Percentiles rank a stretch among this genome's conserved stretches.
Conservation (phyloP, 2,113 vertebrate genomes). For the Hemiprocne comata region DNA sequence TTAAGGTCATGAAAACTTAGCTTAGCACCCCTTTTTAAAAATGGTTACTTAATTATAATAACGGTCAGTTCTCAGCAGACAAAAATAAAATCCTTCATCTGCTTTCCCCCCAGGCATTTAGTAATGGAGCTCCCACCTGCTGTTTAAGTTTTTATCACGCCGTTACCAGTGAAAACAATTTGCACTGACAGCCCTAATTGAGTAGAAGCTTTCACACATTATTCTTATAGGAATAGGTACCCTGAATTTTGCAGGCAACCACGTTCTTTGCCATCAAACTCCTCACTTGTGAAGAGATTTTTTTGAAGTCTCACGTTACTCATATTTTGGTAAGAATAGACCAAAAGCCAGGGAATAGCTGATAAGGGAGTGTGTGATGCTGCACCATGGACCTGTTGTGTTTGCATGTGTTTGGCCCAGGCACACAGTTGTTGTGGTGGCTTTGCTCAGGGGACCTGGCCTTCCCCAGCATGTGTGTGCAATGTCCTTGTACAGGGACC, state of each 20-base stretch:
- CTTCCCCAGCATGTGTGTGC: accelerated
- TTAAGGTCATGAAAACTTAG: conserved; percentile 46
- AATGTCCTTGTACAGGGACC: accelerated
- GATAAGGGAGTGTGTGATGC: neutral
- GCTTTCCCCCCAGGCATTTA: conserved; percentile 52
- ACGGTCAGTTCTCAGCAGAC: conserved; percentile 50
- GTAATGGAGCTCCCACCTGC: conserved; percentile 50
- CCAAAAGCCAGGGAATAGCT: neutral
- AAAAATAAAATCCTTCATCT: neutral
- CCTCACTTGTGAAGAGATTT: neutral
- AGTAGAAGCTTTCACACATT: conserved; percentile 25
- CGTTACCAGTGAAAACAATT: conserved; percentile 42
- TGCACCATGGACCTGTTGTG: neutral
- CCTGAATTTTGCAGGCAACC: neutral
- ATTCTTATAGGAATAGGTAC: conserved; percentile 1
- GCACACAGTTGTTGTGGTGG: neutral
- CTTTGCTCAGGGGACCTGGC: neutral
- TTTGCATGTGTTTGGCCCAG: neutral
- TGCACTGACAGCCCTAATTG: neutral
- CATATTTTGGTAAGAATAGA: neutral
- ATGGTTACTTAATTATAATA: conserved; percentile 30
- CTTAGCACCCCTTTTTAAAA: neutral
- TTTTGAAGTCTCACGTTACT: neutral
- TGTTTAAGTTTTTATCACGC: conserved; percentile 22
- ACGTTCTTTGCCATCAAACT: accelerated